Evolutionary conservation across 2,113 vertebrate species (phyloP).

Genomic region (Psophia crepitans): DNA sequence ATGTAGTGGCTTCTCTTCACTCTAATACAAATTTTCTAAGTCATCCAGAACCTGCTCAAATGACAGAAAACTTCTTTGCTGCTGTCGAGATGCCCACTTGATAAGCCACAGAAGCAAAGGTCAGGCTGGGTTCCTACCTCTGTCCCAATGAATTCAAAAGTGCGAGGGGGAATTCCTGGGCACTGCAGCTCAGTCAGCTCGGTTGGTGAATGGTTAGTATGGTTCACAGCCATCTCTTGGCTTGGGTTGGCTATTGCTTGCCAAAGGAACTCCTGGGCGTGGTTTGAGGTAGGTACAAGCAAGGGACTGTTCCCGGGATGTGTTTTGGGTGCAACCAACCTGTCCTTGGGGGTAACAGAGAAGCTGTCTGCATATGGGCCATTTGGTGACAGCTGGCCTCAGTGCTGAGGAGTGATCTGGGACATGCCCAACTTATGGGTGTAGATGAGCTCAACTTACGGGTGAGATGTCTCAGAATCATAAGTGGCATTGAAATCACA

Average conservation of each 20-base stretch:
- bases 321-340: background rate
- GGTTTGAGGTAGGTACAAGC: background rate
- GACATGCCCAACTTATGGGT: fast-evolving
- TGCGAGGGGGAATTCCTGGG: background rate
- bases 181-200: background rate
- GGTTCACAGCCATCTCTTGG: background rate
- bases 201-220: background rate
- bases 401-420: background rate
- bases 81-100: background rate
- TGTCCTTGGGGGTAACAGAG: background rate
- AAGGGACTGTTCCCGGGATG: background rate
- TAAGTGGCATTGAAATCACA: background rate
- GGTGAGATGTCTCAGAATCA: background rate
- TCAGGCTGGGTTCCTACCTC: background rate
- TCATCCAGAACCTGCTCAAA: background rate
- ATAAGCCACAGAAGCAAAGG: background rate
- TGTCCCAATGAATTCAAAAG: background rate
- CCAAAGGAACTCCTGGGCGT: background rate
- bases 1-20: background rate
- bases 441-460: too few species aligned
- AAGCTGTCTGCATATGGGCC: background rate
- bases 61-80: background rate
- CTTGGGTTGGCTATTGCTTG: background rate
- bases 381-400: background rate
- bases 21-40: background rate